Evolutionary conservation across 2,797 vertebrate species (phyloP).

Genomic region (Aldrovandia affinis): DNA sequence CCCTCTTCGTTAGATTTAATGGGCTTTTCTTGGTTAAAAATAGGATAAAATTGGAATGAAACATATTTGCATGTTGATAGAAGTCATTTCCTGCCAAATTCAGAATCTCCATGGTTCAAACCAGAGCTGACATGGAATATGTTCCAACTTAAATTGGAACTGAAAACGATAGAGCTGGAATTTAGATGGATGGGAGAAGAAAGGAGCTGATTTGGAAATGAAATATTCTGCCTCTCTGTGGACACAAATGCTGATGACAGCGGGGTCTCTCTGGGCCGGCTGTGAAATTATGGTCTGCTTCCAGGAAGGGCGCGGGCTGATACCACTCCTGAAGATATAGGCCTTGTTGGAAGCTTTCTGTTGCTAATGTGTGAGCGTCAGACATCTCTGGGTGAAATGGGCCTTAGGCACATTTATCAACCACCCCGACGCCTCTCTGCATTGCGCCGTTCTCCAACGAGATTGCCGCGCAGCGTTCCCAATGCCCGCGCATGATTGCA

Average conservation of each 20-base stretch:
- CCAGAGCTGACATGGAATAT: background rate
- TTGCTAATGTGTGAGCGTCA: background rate
- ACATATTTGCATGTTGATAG: background rate
- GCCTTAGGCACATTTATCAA: background rate
- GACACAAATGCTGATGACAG: constrained; percentile 31
- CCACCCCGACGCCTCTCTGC: background rate
- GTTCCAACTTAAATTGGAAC: background rate
- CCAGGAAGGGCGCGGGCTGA: background rate
- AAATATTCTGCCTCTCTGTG: background rate
- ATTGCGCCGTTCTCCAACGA: background rate
- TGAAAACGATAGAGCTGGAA: background rate
- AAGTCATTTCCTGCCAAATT: too few relatives aligned
- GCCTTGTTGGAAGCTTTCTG: background rate
- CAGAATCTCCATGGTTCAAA: too few relatives aligned
- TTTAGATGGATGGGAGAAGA: background rate
- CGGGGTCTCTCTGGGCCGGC: constrained; percentile 45
- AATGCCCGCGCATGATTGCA: background rate
- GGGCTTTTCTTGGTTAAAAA: background rate
- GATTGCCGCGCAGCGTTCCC: background rate
- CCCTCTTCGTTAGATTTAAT: background rate
- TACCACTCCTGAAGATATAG: constrained; percentile 6
- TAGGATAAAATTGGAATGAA: background rate
- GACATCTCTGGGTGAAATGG: background rate
- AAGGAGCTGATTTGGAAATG: background rate
- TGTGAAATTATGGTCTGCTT: constrained; percentile 36